These are phyloP conservation scores for Meloidogyne hapla DNA, from an alignment of 1,140 invertebrate species.

Conservation along the genomic window DNA sequence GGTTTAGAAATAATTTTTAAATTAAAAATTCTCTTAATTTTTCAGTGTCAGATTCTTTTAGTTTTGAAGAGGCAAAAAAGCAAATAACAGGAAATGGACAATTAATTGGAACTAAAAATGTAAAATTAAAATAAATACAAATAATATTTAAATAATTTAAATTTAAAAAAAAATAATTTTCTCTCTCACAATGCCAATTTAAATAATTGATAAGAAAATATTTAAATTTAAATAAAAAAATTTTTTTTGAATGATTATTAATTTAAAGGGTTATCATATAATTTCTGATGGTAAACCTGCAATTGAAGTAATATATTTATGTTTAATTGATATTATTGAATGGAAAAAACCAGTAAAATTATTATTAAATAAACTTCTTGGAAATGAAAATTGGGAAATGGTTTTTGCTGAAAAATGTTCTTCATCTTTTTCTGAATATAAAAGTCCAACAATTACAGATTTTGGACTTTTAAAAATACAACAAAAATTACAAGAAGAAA, in stretches of 20 bases:
- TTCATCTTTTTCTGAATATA: not conserved
- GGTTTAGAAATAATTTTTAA: not conserved
- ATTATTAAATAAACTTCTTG: slow-evolving; percentile 3
- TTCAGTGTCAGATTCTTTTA: slow-evolving; percentile 2
- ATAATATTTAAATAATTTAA: too few species aligned
- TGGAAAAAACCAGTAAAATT: not conserved
- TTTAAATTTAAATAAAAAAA: too few species aligned
- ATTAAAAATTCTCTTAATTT: not conserved
- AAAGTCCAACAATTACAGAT: not conserved
- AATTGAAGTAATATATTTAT: slow-evolving; percentile 1
- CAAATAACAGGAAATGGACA: not conserved
- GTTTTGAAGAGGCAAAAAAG: not conserved
- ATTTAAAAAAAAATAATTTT: too few species aligned
- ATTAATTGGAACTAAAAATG: not conserved
- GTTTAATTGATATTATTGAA: slow-evolving; percentile 1
- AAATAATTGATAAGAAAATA: too few species aligned
- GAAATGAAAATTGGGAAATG: not conserved
- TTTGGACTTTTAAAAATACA: not conserved
- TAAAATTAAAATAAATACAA: too few species aligned
- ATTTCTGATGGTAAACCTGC: not conserved
- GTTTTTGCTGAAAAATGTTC: not conserved
- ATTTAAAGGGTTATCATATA: not conserved
- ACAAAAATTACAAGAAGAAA: not conserved
- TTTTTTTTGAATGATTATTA: too few species aligned
- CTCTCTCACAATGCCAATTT: too few species aligned